Evolutionary conservation across 2,888 invertebrate species (phyloP).

Genomic region (Eupithecia centaureata): DNA sequence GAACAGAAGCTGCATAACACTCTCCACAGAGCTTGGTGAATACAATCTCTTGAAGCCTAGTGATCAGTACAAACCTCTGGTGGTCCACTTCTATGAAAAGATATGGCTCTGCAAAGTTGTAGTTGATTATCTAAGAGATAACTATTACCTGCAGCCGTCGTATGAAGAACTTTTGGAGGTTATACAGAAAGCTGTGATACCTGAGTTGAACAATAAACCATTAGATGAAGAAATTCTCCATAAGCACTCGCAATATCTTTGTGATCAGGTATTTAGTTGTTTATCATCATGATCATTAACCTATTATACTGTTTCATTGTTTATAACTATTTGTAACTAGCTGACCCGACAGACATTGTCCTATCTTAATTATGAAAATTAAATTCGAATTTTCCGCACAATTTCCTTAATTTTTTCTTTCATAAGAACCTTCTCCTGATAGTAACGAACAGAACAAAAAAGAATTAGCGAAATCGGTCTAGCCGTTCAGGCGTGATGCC

Average conservation of each 20-base stretch:
- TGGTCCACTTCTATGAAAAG: slow-evolving; percentile 89
- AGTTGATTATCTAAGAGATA: slow-evolving; percentile 89
- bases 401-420: too few species aligned
- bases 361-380: too few species aligned
- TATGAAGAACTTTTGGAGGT: slow-evolving; percentile 91
- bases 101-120: slow-evolving; percentile 91
- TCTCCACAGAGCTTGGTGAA: slow-evolving; percentile 91
- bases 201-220: slow-evolving; percentile 70
- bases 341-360: too few species aligned
- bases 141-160: slow-evolving; percentile 85
- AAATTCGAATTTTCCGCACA: too few species aligned
- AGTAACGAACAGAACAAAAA: too few species aligned
- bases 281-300: too few species aligned
- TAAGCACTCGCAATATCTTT: slow-evolving; percentile 91
- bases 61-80: slow-evolving; percentile 87
- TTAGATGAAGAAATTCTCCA: slow-evolving; percentile 90
- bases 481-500: too few species aligned
- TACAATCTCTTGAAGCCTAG: slow-evolving; percentile 91
- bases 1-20: slow-evolving; percentile 88
- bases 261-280: slow-evolving; percentile 88
- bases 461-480: too few species aligned
- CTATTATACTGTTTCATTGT: too few species aligned
- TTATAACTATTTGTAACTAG: too few species aligned
- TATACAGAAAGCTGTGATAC: slow-evolving; percentile 81
- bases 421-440: too few species aligned